phyloP scores from a whole-genome alignment of 2,888 invertebrate genomes.

The Drosophila anomalipes region DNA sequence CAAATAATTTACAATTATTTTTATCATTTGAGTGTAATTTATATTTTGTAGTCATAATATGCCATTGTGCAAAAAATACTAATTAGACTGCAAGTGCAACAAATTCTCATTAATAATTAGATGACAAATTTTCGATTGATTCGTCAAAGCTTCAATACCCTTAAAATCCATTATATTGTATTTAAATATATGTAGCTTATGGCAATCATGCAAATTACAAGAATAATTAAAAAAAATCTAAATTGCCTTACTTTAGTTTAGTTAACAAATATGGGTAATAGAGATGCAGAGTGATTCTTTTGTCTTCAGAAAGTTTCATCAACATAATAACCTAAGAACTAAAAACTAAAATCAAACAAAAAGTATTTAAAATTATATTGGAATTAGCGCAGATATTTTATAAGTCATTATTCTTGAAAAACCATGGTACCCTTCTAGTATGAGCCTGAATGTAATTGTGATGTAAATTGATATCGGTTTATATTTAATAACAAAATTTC shows the following conservation, averaged over 20 bases:
- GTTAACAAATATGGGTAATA: background rate
- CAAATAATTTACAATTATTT: conserved; percentile 52
- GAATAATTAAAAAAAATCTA: background rate
- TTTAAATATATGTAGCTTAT: background rate
- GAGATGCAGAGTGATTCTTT: background rate
- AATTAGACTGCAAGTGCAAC: conserved; percentile 51
- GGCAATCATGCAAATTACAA: background rate
- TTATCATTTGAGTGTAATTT: conserved; percentile 55
- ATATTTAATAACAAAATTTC: conserved; percentile 51
- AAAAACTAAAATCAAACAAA: background rate
- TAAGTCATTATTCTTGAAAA: background rate
- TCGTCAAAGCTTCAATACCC: conserved; percentile 1
- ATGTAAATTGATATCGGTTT: conserved; percentile 46
- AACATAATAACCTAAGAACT: background rate
- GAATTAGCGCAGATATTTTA: background rate
- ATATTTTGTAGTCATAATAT: conserved; percentile 39
- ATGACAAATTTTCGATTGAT: too few species aligned
- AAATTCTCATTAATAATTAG: conserved; percentile 14
- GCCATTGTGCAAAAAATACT: conserved; percentile 24
- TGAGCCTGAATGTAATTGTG: background rate
- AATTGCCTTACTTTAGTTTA: background rate
- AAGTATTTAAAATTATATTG: background rate
- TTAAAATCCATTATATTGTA: background rate
- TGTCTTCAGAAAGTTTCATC: background rate
- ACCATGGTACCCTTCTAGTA: background rate